These are phyloP conservation scores for Gryllus bimaculatus DNA, from an alignment of 1,140 invertebrate genomes.

Conservation along the genomic window DNA sequence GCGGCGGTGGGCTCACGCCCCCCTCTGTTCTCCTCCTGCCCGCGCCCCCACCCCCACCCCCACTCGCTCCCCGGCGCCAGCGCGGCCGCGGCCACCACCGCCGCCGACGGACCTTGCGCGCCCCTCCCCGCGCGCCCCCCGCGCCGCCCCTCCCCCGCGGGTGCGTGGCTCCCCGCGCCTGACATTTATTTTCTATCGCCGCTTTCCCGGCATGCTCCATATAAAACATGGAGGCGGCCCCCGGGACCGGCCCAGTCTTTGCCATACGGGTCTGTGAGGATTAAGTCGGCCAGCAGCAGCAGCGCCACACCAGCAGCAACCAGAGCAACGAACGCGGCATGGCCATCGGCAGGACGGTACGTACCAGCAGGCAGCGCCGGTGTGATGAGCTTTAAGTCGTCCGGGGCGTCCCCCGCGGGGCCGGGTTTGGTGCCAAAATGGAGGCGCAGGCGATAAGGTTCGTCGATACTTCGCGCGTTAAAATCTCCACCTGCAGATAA, in stretches of 20 bases:
- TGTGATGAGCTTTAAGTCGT: no score
- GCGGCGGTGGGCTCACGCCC: no score
- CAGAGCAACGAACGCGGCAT: neutral
- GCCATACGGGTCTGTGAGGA: neutral
- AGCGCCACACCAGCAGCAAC: no score
- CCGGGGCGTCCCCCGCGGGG: no score
- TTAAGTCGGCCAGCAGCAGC: neutral
- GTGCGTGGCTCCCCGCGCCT: neutral
- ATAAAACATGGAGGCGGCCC: neutral
- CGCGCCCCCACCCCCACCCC: no score
- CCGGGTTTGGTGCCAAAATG: no score
- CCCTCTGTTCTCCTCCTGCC: neutral
- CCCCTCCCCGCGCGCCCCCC: no score
- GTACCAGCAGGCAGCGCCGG: neutral
- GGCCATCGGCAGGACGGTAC: neutral
- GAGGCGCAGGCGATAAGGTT: no score
- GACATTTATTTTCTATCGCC: neutral
- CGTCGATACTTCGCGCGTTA: no score
- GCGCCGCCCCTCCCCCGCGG: no score
- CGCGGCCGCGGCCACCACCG: neutral
- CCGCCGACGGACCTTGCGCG: neutral
- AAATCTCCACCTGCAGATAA: no score
- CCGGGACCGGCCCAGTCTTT: neutral
- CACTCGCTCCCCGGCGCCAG: no score
- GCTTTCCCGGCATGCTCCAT: constrained; percentile 2